Base-by-base conservation (phyloP, 2,113 vertebrate genomes). In the Siniperca knerii region DNA sequence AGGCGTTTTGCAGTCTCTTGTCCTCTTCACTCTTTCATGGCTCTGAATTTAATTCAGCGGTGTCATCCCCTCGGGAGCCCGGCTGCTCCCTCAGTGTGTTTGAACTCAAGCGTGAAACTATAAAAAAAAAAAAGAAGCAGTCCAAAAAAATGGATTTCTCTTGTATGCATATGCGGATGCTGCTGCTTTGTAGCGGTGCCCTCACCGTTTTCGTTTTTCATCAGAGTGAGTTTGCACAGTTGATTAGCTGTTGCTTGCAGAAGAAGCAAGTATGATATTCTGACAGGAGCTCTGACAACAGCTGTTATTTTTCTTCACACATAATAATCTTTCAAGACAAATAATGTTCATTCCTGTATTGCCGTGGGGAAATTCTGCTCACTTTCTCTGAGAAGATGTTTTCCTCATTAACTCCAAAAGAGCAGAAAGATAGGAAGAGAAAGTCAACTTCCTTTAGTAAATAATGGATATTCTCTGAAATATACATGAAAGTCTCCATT, bases 381-480 rank as follows among this genome's bases (percentile, higher is more conserved):
- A 29, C 37, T 76, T 48, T 48, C 25, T 77, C 33, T 8, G 64
- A 54, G 52, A 78, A 57, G 50, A 72, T 37, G 50, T 60, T 90
- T 80, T 44, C 77, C 74, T 92, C 86, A 89, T 92, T 91, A 93
- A 66, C 72, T 37, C 66, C 21, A 62, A 77, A 69, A 78, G 79
- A 68, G 46, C 48, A 69, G 37, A 66, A 44, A 37, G 55, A 71
- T 35, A 23, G 42, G 37, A 54, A 64, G 81, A 80, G 74, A 60
- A 57, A 68, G 54, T 29, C 29, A 44, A 37, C 64, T 86, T 82
- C 74, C 25, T 78, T 65, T 57, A 6, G 46, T 92, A 69, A 92
- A 92, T 92, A 90, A 92, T 92, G 54, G 64, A 93, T 90, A 8
- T 46, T 75, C 76, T 74, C 78, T 93, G 82, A 91, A 92, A 93